Evolutionary conservation across 2,888 invertebrate species (phyloP).

Genomic region (Eremobia ochroleuca): DNA sequence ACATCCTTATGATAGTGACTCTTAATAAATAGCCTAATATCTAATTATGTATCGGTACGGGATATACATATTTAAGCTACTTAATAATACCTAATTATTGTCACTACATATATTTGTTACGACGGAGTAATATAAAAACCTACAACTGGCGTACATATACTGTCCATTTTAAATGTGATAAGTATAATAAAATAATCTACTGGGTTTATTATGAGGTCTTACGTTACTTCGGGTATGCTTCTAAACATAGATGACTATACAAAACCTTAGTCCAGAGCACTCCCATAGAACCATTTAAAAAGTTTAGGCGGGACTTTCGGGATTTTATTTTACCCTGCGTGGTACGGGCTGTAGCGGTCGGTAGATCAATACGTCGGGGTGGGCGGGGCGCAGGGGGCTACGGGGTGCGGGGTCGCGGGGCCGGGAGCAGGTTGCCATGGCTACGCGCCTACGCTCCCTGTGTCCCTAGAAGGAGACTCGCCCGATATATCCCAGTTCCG

Average conservation of each 20-base stretch:
- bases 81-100: not conserved
- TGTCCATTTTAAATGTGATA: not conserved
- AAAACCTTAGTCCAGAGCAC: constrained; percentile 25
- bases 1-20: not conserved
- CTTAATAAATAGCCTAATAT: not conserved
- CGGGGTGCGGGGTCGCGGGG: constrained; percentile 61
- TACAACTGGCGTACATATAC: not conserved
- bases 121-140: not conserved
- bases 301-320: constrained; percentile 60
- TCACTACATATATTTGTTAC: not conserved
- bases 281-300: constrained; percentile 50
- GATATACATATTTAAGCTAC: not conserved
- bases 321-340: constrained; percentile 73
- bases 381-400: constrained; percentile 54
- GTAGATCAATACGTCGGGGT: constrained; percentile 81
- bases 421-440: constrained; percentile 81
- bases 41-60: too few relatives aligned
- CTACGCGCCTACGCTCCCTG: constrained; percentile 87
- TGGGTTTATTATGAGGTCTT: not conserved
- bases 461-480: constrained; percentile 75
- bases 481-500: constrained; percentile 80
- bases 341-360: constrained; percentile 73
- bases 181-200: not conserved
- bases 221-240: not conserved
- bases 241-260: too few relatives aligned